A percentile compares a stretch with the other conserved stretches of the same genome.
phyloP scores from a whole-genome alignment of 2,113 vertebrate species.

The Camelus bactrianus region DNA sequence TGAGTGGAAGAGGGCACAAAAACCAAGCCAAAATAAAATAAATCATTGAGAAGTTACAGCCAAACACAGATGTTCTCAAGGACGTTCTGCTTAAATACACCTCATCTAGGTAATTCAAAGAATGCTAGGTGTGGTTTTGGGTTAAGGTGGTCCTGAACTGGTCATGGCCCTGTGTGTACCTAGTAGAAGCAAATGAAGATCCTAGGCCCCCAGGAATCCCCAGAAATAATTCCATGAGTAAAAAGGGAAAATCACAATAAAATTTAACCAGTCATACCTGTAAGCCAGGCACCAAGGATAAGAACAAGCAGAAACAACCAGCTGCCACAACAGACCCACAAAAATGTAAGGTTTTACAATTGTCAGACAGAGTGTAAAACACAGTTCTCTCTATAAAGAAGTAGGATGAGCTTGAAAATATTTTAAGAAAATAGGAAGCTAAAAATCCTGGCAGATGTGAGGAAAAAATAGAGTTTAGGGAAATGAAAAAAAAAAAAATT shows the following conservation, averaged over 20 bases:
- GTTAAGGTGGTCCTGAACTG: background rate
- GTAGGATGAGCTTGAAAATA: background rate
- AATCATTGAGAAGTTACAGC: background rate
- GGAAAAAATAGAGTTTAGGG: background rate
- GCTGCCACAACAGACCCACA: background rate
- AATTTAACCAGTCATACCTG: background rate
- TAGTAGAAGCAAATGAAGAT: background rate
- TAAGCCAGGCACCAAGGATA: background rate
- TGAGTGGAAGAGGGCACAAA: background rate
- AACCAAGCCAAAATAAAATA: background rate
- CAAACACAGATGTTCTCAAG: background rate
- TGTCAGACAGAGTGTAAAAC: background rate
- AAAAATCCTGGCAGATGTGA: background rate
- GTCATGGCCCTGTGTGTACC: background rate
- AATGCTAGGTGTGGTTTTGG: background rate
- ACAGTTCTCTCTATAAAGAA: background rate
- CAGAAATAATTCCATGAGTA: background rate
- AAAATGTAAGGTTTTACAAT: background rate
- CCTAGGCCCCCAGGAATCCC: background rate
- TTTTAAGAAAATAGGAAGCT: conserved; percentile 24
- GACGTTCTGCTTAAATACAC: background rate
- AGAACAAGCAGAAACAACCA: background rate
- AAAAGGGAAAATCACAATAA: background rate
- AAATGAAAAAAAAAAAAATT: background rate
- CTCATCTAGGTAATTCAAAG: background rate